These are phyloP conservation scores for Cherax destructor DNA, from an alignment of 1,140 invertebrate species.

Conservation along the genomic window DNA sequence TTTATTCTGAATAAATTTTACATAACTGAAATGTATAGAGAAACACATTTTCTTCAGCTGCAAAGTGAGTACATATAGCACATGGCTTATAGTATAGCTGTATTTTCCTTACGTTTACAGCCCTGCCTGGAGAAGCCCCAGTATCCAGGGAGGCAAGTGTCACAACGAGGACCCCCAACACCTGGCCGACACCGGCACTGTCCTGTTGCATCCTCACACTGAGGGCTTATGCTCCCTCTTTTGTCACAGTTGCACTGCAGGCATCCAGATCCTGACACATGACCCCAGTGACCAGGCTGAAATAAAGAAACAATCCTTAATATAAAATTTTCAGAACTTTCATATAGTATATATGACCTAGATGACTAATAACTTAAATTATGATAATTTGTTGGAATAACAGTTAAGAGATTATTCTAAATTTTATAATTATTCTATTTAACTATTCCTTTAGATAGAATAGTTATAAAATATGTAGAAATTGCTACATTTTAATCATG, in stretches of 20 bases:
- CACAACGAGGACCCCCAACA: constrained; percentile 50
- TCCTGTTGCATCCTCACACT: constrained; percentile 86
- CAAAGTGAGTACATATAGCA: neutral
- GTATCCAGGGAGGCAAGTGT: constrained; percentile 45
- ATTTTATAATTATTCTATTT: too few species aligned
- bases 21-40: neutral
- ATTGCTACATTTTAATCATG: too few species aligned
- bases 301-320: neutral
- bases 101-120: constrained; percentile 46
- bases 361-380: too few species aligned
- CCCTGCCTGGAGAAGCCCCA: constrained; percentile 60
- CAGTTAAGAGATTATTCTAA: too few species aligned
- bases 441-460: too few species aligned
- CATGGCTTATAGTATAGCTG: neutral
- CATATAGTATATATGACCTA: too few species aligned
- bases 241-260: constrained; percentile 84
- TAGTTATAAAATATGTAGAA: too few species aligned
- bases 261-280: constrained; percentile 82
- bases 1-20: too few species aligned
- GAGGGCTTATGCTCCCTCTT: constrained; percentile 75
- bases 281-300: constrained; percentile 83
- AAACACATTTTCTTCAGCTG: neutral
- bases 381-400: too few species aligned
- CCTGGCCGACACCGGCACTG: constrained; percentile 79
- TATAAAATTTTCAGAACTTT: too few species aligned